Base-by-base conservation (phyloP, 2,888 invertebrate genomes). In the Chalcis sispes region DNA sequence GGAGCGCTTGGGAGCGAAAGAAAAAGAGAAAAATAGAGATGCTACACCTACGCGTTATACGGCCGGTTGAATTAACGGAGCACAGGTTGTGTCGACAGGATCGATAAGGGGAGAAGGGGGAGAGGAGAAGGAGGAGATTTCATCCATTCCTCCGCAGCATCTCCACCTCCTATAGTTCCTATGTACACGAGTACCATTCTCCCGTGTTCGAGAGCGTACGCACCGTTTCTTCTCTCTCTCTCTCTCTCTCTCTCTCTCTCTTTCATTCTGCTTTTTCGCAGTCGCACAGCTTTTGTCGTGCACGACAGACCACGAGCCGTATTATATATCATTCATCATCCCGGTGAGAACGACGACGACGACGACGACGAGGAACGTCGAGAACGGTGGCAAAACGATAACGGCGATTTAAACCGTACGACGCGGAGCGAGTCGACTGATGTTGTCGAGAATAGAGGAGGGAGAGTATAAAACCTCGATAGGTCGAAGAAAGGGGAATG, bases 21-120 rank as follows among this genome's bases (percentile, higher is more conserved):
- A 36, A 36, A 36, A 36, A 36, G 4, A 7, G 36, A 36, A 36
- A 36, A 36, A 36, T 7, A 36, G 36, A 36, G 10, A 36, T 36
- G 36, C 5, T 4, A 36, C 4, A 36, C 4, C 5, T 36, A 36
- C 5, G 36, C 5, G 10, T 7, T 36, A 36, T 5, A 42, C 52
- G 23, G 27, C 40, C 20, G 18, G 59, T n/a, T 50, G 52, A 73
- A 73, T 62, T 74, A 74, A 67, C 67, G 36, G 29, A 54, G 73
- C 66, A 29, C 59, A 62, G 62, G 48, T 69, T 74, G 36, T 23
- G 42, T 18, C 56, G 62, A 69, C 67, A 27, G 54, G 69, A 74
- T 74, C 74, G 56, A 67, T 73, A 67, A 62, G 73, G 46, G 18
- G 15, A 50, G 36, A 25, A 40, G 46, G 36, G 50, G 50, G 23